Conservation (phyloP, 2,797 vertebrate species). For the Spea hammondii region DNA sequence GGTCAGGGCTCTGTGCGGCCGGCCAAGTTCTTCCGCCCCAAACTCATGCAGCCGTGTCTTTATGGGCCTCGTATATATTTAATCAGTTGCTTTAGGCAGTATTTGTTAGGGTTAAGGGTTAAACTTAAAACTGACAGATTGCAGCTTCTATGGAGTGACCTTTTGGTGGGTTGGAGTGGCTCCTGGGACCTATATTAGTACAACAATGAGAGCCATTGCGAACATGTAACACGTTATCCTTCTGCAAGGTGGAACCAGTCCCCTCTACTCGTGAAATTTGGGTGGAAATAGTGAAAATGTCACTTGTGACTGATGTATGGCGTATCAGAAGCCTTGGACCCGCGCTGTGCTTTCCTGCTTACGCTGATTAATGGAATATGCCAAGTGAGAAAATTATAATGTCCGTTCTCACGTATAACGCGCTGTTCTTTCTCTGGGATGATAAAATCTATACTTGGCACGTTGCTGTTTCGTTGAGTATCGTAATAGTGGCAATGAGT, state of each 20-base stretch:
- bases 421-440: constrained; percentile 14
- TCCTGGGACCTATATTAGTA: no score
- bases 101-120: no score
- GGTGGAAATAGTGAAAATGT: constrained; percentile 1
- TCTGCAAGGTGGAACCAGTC: no score
- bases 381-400: constrained; percentile 35
- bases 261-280: not conserved
- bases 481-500: constrained; percentile 23
- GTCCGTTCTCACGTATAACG: constrained; percentile 27
- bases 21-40: no score
- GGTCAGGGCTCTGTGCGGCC: no score
- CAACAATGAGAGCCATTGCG: no score
- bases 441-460: constrained; percentile 36
- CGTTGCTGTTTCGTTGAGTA: constrained; percentile 19
- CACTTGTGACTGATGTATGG: constrained; percentile 22
- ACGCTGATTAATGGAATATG: constrained; percentile 43
- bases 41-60: no score
- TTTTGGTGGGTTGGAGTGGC: no score
- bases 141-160: no score
- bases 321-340: not conserved
- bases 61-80: no score
- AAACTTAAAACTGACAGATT: no score
- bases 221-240: not conserved
- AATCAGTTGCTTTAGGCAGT: no score
- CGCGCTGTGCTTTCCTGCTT: constrained; percentile 11